These are phyloP conservation scores for Hylyphantes graminicola DNA, from an alignment of 1,140 invertebrate genomes.

Conservation along the genomic window DNA sequence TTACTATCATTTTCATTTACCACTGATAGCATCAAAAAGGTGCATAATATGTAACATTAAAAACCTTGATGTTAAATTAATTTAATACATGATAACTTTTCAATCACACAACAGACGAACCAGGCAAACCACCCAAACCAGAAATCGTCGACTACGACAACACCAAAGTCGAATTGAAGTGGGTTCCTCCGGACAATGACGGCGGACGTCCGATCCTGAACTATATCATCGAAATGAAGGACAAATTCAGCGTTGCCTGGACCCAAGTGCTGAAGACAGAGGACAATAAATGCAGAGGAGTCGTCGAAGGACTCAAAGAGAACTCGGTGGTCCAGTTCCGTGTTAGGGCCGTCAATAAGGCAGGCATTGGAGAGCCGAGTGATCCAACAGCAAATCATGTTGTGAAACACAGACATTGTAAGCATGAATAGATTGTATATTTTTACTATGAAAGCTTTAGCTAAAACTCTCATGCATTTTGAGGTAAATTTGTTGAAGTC, in stretches of 20 bases:
- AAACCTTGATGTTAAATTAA: not conserved
- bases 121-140: slow-evolving; percentile 89
- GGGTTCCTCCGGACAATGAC: slow-evolving; percentile 88
- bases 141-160: slow-evolving; percentile 95
- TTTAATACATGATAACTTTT: not conserved
- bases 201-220: slow-evolving; percentile 92
- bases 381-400: slow-evolving; percentile 91
- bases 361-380: slow-evolving; percentile 86
- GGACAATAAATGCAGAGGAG: slow-evolving; percentile 80
- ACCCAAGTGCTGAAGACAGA: slow-evolving; percentile 84
- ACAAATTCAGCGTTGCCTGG: slow-evolving; percentile 89
- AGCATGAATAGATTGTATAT: slow-evolving; percentile 70
- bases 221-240: slow-evolving; percentile 96
- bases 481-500: too few relatives aligned
- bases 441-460: not conserved
- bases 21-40: too few relatives aligned
- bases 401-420: slow-evolving; percentile 92
- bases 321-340: slow-evolving; percentile 94
- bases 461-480: not conserved
- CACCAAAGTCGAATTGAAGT: slow-evolving; percentile 84
- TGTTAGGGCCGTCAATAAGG: slow-evolving; percentile 91
- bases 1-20: too few relatives aligned
- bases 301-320: slow-evolving; percentile 90
- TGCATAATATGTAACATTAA: not conserved
- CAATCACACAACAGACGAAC: slow-evolving; percentile 76